A percentile compares a stretch with the other conserved stretches of the same genome.
phyloP scores from a whole-genome alignment of 2,113 vertebrate species.

The Trematomus loennbergii region DNA sequence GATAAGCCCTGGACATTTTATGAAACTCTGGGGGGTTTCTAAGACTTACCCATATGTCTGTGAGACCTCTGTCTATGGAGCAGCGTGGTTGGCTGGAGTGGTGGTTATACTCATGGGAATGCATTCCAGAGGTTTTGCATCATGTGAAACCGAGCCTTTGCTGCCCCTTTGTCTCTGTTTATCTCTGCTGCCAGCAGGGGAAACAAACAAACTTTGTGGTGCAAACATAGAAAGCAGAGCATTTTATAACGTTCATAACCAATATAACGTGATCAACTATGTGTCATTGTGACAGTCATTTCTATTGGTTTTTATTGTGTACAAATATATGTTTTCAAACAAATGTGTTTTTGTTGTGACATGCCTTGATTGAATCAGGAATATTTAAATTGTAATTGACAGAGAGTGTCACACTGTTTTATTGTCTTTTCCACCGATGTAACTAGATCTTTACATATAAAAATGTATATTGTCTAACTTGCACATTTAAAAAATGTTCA shows the following conservation, averaged over 20 bases:
- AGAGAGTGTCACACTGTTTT: not conserved
- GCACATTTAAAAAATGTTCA: not conserved
- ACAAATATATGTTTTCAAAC: not conserved
- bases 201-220: constrained; percentile 54
- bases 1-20: constrained; percentile 42
- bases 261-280: not conserved
- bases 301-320: not conserved
- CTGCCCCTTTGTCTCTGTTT: constrained; percentile 60
- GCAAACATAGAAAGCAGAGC: not conserved
- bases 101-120: constrained; percentile 66
- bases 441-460: not conserved
- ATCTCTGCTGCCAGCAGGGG: constrained; percentile 42
- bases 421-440: not conserved
- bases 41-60: constrained; percentile 48
- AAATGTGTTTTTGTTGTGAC: not conserved
- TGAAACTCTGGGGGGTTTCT: constrained; percentile 31
- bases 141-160: constrained; percentile 77
- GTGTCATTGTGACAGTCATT: not conserved
- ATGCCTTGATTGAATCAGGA: not conserved
- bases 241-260: not conserved
- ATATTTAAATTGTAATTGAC: not conserved
- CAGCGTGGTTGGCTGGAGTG: constrained; percentile 35
- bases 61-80: constrained; percentile 46
- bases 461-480: not conserved
- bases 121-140: constrained; percentile 77